Conservation (phyloP, 2,888 invertebrate species). For the Carterocephalus palaemon region DNA sequence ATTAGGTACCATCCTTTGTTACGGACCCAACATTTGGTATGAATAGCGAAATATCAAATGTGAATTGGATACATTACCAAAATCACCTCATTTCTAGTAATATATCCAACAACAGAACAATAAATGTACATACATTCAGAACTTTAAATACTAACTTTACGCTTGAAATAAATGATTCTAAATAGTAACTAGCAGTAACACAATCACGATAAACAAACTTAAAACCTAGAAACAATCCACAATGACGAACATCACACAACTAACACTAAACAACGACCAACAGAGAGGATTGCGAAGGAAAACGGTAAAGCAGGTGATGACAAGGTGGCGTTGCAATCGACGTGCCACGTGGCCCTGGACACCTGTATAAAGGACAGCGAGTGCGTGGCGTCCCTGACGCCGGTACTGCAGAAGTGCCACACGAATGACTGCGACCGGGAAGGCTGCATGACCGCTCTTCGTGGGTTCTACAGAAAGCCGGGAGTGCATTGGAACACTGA, state of each 20-base stretch:
- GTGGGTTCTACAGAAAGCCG: slow-evolving; percentile 90
- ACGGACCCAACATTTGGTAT: too few relatives aligned
- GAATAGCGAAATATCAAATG: too few relatives aligned
- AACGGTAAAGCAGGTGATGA: slow-evolving; percentile 77
- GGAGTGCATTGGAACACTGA: slow-evolving; percentile 91
- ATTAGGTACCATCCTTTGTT: too few relatives aligned
- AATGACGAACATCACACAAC: slow-evolving; percentile 7
- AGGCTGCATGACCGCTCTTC: slow-evolving; percentile 92
- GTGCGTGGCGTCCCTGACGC: slow-evolving; percentile 87
- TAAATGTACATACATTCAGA: too few relatives aligned
- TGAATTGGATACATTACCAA: too few relatives aligned
- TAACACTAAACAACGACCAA: slow-evolving; percentile 44
- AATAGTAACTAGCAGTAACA: background rate
- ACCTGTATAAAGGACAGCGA: slow-evolving; percentile 89
- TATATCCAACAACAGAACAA: too few relatives aligned
- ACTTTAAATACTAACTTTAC: too few relatives aligned
- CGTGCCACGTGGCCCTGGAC: slow-evolving; percentile 91
- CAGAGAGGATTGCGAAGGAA: slow-evolving; percentile 77
- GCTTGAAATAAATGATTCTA: too few relatives aligned
- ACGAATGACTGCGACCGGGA: slow-evolving; percentile 85
- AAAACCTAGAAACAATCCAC: background rate
- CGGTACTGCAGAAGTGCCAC: slow-evolving; percentile 92
- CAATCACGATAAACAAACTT: too few relatives aligned
- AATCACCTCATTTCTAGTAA: too few relatives aligned
- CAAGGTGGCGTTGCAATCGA: slow-evolving; percentile 85